phyloP scores from a whole-genome alignment of 2,888 invertebrate species.

The Tupiocoris notatus region DNA sequence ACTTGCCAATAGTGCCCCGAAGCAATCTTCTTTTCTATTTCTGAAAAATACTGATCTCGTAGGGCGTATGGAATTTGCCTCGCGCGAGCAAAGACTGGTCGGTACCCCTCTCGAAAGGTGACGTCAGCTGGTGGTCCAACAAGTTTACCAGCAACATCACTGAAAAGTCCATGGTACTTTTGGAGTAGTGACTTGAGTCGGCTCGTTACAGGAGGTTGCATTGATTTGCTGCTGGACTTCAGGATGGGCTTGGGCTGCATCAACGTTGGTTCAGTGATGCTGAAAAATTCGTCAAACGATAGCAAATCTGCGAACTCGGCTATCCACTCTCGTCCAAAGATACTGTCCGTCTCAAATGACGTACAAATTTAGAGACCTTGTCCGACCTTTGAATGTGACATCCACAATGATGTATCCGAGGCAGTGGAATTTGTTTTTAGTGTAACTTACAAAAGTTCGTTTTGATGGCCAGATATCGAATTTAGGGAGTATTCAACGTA shows the following conservation, averaged over 20 bases:
- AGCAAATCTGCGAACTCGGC: conserved; percentile 10
- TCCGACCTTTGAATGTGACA: not conserved
- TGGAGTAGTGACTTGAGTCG: no score
- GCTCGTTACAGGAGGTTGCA: no score
- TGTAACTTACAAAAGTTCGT: not conserved
- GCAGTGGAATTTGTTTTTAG: conserved; percentile 1
- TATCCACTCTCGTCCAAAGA: conserved; percentile 25
- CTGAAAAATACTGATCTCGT: not conserved
- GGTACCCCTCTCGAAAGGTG: not conserved
- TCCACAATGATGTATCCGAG: not conserved
- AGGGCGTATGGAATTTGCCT: conserved; percentile 21
- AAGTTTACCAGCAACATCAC: conserved; percentile 20
- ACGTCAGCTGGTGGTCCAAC: conserved; percentile 12
- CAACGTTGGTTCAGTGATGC: no score
- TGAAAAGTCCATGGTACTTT: conserved; percentile 1
- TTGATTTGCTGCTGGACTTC: no score
- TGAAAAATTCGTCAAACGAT: no score
- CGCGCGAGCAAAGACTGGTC: not conserved
- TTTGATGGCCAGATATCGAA: not conserved
- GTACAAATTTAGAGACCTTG: not conserved
- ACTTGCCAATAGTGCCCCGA: conserved; percentile 48
- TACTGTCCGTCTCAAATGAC: conserved; percentile 6
- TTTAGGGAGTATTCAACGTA: no score
- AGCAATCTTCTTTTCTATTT: conserved; percentile 17
- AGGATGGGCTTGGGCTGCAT: no score